Conservation (phyloP, 2,888 invertebrate genomes). For the Onthophagus sagittarius region DNA sequence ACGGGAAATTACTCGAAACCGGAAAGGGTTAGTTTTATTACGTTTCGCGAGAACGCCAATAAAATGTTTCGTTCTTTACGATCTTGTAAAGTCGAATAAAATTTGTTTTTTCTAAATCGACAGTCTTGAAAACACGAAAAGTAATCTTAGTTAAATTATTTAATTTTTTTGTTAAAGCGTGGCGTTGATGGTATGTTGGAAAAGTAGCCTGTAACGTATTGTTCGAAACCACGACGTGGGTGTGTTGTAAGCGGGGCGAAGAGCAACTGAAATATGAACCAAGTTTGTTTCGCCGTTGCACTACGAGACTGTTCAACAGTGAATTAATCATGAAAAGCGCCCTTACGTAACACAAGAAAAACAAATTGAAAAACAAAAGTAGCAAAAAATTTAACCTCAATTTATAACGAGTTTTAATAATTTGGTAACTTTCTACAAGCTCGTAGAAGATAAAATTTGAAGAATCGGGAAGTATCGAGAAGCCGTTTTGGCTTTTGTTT, state of each 20-base stretch:
- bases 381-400: background rate
- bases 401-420: background rate
- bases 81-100: background rate
- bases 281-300: background rate
- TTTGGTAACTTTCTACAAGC: background rate
- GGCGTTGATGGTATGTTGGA: background rate
- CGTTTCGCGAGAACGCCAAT: background rate
- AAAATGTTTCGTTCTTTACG: background rate
- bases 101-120: too few species aligned
- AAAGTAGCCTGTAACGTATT: background rate
- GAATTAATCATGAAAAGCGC: background rate
- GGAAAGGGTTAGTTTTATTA: background rate
- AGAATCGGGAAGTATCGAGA: background rate
- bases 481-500: background rate
- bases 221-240: background rate
- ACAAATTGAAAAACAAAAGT: background rate
- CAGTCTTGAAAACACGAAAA: too few species aligned
- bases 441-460: background rate
- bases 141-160: too few species aligned
- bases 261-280: background rate
- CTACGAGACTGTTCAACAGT: background rate
- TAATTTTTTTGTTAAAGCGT: too few species aligned
- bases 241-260: background rate
- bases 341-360: background rate
- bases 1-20: background rate